Percentiles rank a stretch among this genome's conserved stretches.
Conservation (phyloP, 2,888 invertebrate genomes). For the Cremastobaeus sp. region DNA sequence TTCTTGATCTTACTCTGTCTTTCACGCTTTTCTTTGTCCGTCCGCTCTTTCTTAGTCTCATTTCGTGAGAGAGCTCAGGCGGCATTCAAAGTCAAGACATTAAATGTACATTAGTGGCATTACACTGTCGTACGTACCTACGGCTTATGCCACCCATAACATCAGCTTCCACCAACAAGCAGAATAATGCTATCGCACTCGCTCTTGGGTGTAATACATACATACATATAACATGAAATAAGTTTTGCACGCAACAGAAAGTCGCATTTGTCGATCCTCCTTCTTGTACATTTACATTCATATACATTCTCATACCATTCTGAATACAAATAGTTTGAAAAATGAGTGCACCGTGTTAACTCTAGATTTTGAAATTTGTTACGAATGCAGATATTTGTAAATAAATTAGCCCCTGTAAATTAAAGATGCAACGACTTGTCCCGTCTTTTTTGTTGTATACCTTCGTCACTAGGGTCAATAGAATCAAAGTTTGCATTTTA, state of each 20-base stretch:
- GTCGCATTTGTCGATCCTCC: slow-evolving; percentile 60
- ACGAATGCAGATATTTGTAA: slow-evolving; percentile 43
- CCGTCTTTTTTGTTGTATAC: too few relatives aligned
- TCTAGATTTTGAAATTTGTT: slow-evolving; percentile 51
- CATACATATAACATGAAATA: slow-evolving; percentile 60
- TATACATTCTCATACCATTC: slow-evolving; percentile 54
- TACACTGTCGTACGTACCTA: slow-evolving; percentile 60
- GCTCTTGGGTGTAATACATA: slow-evolving; percentile 56
- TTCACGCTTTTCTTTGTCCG: slow-evolving; percentile 52
- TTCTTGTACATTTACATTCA: slow-evolving; percentile 55
- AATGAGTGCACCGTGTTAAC: slow-evolving; percentile 52
- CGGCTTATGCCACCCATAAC: slow-evolving; percentile 56
- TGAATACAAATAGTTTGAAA: slow-evolving; percentile 58
- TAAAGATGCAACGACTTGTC: too few relatives aligned
- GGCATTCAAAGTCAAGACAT: slow-evolving; percentile 76
- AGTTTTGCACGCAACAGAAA: slow-evolving; percentile 60
- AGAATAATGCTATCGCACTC: slow-evolving; percentile 59
- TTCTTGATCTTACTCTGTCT: slow-evolving; percentile 52
- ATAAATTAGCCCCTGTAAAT: too few relatives aligned
- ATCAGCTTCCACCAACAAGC: slow-evolving; percentile 57
- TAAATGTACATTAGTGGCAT: slow-evolving; percentile 75
- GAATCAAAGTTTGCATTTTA: too few relatives aligned
- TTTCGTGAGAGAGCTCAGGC: slow-evolving; percentile 61
- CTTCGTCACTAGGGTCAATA: too few relatives aligned
- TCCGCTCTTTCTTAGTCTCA: slow-evolving; percentile 58